These are phyloP conservation scores for Ifrita kowaldi DNA, from an alignment of 2,113 vertebrate species.

Conservation along the genomic window DNA sequence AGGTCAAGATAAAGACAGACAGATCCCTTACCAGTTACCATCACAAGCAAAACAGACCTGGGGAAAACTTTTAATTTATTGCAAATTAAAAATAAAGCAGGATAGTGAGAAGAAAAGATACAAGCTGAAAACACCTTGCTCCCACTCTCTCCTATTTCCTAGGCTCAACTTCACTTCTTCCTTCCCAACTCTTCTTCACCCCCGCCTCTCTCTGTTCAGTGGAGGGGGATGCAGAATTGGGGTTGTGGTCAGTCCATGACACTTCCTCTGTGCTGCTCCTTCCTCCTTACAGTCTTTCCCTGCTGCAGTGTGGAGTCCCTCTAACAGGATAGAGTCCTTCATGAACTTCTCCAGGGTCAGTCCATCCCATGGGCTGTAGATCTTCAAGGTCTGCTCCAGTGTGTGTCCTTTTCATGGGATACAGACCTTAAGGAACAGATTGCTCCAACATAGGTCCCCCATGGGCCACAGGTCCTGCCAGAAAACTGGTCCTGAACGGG, in stretches of 20 bases:
- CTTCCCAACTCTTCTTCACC: not conserved
- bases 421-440: not conserved
- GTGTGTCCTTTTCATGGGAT: not conserved
- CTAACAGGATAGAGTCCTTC: not conserved
- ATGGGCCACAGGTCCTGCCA: not conserved
- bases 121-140: not conserved
- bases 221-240: not conserved
- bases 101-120: not conserved
- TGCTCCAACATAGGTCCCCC: not conserved
- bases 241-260: not conserved
- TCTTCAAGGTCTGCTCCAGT: not conserved
- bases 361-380: not conserved
- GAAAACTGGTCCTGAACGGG: not conserved
- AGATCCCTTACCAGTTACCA: not conserved
- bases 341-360: not conserved
- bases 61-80: not conserved
- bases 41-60: not conserved
- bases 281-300: not conserved
- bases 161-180: not conserved
- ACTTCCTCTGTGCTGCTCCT: not conserved
- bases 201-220: not conserved
- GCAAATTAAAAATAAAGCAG: not conserved
- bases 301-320: not conserved
- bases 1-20: not conserved
- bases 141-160: not conserved